A percentile compares a stretch with the other conserved stretches of the same genome.
Conservation (phyloP, 2,797 vertebrate genomes). For the Eospalax fontanierii region DNA sequence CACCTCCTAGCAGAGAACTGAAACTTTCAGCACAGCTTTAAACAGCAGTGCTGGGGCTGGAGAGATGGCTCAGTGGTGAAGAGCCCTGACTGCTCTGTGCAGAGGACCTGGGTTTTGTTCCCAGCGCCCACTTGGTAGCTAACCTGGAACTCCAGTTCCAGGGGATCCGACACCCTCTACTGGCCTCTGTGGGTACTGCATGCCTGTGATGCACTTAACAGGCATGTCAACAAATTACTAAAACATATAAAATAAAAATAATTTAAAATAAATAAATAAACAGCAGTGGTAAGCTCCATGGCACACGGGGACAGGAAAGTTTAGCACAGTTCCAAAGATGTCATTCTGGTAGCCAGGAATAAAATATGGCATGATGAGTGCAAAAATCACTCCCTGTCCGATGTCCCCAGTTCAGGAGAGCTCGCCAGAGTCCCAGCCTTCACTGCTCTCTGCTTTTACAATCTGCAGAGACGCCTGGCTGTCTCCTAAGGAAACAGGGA, state of each 20-base stretch:
- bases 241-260: no score
- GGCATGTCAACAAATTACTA: no score
- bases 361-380: background rate
- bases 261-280: no score
- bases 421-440: background rate
- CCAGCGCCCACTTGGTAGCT: no score
- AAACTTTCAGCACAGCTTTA: background rate
- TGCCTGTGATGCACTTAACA: no score
- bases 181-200: no score
- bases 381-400: background rate
- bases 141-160: no score
- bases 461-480: background rate
- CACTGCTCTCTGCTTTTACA: background rate
- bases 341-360: background rate
- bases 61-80: no score
- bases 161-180: no score
- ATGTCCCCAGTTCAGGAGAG: background rate
- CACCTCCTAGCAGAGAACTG: conserved; percentile 53
- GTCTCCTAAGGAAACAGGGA: conserved; percentile 8
- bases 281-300: no score
- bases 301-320: accelerated
- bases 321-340: background rate
- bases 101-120: no score
- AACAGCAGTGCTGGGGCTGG: background rate
- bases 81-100: no score